These are phyloP conservation scores for Anhinga rufa DNA, from an alignment of 2,113 vertebrate genomes.

Conservation along the genomic window DNA sequence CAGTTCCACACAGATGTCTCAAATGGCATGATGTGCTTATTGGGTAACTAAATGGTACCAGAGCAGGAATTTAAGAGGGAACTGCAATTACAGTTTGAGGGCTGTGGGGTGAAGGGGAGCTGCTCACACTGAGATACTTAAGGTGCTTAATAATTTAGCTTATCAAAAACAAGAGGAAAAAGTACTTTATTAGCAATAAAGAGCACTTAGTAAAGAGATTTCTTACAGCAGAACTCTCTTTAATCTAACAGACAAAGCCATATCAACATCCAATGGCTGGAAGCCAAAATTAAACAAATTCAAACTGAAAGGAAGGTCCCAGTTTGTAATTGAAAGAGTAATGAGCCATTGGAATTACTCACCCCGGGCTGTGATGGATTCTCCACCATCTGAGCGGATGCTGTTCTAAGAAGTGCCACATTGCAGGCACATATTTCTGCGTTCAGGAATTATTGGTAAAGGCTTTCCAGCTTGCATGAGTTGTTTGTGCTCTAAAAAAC, in stretches of 20 bases:
- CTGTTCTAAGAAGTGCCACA: not conserved
- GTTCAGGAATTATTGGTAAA: not conserved
- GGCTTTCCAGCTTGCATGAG: not conserved
- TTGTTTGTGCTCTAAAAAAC: not conserved
- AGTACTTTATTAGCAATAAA: not conserved
- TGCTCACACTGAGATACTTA: not conserved
- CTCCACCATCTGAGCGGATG: conserved; percentile 18
- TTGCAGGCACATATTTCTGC: not conserved
- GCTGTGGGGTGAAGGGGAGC: not conserved
- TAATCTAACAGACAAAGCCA: conserved; percentile 8
- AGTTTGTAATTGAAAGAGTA: conserved; percentile 53
- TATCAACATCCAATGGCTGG: not conserved
- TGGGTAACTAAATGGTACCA: not conserved
- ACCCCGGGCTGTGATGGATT: not conserved
- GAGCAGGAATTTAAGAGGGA: not conserved
- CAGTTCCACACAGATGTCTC: not conserved
- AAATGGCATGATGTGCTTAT: not conserved
- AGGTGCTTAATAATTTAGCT: not conserved
- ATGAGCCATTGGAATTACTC: conserved; percentile 55
- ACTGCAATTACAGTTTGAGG: not conserved
- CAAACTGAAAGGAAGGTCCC: conserved; percentile 9
- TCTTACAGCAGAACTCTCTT: not conserved
- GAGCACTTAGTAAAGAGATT: not conserved
- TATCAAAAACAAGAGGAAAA: not conserved
- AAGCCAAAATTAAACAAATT: conserved; percentile 48